Conservation (phyloP, 2,888 invertebrate species). For the Synanthedon andrenaeformis region DNA sequence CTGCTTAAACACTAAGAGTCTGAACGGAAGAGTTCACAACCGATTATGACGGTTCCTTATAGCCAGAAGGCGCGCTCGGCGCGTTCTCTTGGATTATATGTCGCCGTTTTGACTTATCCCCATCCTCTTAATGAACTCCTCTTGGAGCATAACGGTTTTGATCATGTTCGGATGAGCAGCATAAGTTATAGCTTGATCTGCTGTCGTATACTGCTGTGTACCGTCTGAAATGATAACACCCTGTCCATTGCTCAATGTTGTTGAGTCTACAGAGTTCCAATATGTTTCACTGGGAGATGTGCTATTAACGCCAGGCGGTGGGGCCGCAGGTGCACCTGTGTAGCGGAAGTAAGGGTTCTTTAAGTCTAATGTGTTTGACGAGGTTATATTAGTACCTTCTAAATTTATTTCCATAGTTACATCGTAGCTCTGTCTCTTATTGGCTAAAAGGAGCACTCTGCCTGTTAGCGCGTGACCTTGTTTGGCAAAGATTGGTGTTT, state of each 20-base stretch:
- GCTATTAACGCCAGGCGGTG: constrained; percentile 91
- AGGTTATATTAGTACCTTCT: constrained; percentile 88
- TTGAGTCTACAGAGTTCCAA: constrained; percentile 87
- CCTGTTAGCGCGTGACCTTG: constrained; percentile 93
- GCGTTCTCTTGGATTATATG: constrained; percentile 63
- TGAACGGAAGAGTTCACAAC: constrained; percentile 64
- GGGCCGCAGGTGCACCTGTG: constrained; percentile 91
- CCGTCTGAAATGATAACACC: constrained; percentile 54
- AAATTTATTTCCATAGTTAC: constrained; percentile 94
- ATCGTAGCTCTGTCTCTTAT: constrained; percentile 98
- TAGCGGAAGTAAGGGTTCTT: constrained; percentile 99
- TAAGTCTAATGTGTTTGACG: constrained; percentile 93
- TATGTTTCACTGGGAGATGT: constrained; percentile 94
- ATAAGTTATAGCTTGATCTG: constrained; percentile 47
- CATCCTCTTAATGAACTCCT: constrained; percentile 66
- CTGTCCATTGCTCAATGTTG: constrained; percentile 60
- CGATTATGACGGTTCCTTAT: constrained; percentile 62
- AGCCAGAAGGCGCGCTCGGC: constrained; percentile 66
- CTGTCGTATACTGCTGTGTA: constrained; percentile 50
- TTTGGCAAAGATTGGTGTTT: constrained; percentile 93
- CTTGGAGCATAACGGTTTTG: constrained; percentile 66
- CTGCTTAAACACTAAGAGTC: constrained; percentile 63
- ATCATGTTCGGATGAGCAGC: constrained; percentile 60
- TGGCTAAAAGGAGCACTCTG: constrained; percentile 87
- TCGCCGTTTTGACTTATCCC: constrained; percentile 68